phyloP scores from a whole-genome alignment of 2,113 vertebrate species.

The Orthochromis malagaraziensis region DNA sequence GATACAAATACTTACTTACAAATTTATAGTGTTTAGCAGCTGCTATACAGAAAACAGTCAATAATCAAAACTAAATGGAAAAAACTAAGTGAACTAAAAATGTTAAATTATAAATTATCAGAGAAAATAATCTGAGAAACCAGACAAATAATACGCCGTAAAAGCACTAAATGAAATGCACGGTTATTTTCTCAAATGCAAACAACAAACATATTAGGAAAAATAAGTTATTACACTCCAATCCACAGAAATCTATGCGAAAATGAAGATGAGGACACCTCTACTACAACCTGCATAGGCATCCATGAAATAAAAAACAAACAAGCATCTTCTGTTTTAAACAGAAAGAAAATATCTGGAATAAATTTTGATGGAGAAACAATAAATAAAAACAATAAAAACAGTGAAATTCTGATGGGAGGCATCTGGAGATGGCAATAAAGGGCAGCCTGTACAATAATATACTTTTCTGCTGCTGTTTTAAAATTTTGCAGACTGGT shows the following conservation, averaged over 20 bases:
- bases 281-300: neutral
- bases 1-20: neutral
- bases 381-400: neutral
- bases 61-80: neutral
- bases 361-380: neutral
- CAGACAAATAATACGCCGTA: rapidly evolving
- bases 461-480: neutral
- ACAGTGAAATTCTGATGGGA: neutral
- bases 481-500: neutral
- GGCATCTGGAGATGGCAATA: neutral
- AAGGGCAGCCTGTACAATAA: neutral
- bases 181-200: neutral
- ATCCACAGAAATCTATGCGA: neutral
- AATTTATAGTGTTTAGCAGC: neutral
- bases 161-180: neutral
- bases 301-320: rapidly evolving
- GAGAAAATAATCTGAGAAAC: neutral
- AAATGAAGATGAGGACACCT: neutral
- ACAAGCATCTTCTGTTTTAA: neutral
- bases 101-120: neutral
- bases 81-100: neutral
- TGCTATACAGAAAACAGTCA: neutral
- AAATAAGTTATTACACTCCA: neutral
- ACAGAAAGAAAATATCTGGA: neutral
- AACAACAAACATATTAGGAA: neutral